phyloP scores from a whole-genome alignment of 2,797 vertebrate species.

The Tachyglossus aculeatus region DNA sequence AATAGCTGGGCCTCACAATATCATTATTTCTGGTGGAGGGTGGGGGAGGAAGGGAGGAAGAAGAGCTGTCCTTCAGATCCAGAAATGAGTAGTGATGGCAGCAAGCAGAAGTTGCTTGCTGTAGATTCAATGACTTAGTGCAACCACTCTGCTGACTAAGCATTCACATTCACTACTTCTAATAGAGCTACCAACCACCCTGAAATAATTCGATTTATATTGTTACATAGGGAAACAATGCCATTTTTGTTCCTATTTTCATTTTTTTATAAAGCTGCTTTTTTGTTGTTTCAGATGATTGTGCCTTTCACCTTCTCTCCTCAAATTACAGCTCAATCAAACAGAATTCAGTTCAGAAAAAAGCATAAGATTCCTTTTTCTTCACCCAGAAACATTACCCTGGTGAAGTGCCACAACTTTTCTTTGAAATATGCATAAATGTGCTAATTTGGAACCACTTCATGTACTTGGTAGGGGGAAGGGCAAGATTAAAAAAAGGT shows the following conservation, averaged over 20 bases:
- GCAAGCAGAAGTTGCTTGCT: neutral
- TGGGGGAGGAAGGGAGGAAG: too few relatives aligned
- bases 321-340: neutral
- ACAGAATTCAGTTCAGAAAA: fast-evolving
- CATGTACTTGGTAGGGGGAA: neutral
- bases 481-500: neutral
- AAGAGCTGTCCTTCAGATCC: too few relatives aligned
- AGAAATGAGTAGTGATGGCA: constrained; percentile 14
- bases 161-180: constrained; percentile 45
- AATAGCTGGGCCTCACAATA: neutral
- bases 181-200: constrained; percentile 53
- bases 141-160: constrained; percentile 19
- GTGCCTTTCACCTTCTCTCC: fast-evolving
- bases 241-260: neutral
- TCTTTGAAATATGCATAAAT: fast-evolving
- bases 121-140: constrained; percentile 5
- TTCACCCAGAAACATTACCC: fast-evolving
- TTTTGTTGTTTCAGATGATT: neutral
- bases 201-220: constrained; percentile 1
- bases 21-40: too few relatives aligned
- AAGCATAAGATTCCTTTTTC: fast-evolving
- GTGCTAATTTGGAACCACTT: neutral
- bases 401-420: fast-evolving
- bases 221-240: constrained; percentile 14
- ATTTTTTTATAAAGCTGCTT: neutral